phyloP scores from a whole-genome alignment of 2,888 invertebrate species.

The Uropetala carovei region DNA sequence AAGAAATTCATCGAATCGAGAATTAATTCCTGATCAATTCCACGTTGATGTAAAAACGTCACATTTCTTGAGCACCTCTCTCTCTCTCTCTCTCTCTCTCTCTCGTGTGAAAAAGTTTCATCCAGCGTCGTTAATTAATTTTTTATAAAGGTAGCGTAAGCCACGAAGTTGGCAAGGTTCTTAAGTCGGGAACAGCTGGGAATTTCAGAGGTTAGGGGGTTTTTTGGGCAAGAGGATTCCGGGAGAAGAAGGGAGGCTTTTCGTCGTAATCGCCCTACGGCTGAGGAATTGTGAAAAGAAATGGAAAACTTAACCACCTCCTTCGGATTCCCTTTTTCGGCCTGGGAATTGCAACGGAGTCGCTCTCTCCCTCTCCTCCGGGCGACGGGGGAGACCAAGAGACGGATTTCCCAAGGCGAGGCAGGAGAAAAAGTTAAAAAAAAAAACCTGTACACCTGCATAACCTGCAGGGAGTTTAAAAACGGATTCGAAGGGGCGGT shows the following conservation, averaged over 20 bases:
- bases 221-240: not conserved
- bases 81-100: too few relatives aligned
- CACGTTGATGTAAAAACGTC: too few relatives aligned
- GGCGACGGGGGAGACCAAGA: not conserved
- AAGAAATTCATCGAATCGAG: too few relatives aligned
- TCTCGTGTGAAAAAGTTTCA: not conserved
- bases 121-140: conserved; percentile 6
- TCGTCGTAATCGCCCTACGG: conserved; percentile 10
- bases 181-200: not conserved
- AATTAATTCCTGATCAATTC: too few relatives aligned
- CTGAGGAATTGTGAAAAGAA: conserved; percentile 29
- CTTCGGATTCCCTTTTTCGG: not conserved
- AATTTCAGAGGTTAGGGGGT: not conserved
- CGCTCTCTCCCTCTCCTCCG: not conserved
- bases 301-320: not conserved
- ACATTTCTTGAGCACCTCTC: too few relatives aligned
- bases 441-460: too few relatives aligned
- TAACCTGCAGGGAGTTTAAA: too few relatives aligned
- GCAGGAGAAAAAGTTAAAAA: too few relatives aligned
- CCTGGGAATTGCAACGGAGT: not conserved
- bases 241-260: not conserved
- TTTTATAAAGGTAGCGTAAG: not conserved
- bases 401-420: too few relatives aligned
- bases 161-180: not conserved
- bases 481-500: too few relatives aligned